Base-by-base conservation (phyloP, 2,113 vertebrate genomes). In the Pelobates fuscus region DNA sequence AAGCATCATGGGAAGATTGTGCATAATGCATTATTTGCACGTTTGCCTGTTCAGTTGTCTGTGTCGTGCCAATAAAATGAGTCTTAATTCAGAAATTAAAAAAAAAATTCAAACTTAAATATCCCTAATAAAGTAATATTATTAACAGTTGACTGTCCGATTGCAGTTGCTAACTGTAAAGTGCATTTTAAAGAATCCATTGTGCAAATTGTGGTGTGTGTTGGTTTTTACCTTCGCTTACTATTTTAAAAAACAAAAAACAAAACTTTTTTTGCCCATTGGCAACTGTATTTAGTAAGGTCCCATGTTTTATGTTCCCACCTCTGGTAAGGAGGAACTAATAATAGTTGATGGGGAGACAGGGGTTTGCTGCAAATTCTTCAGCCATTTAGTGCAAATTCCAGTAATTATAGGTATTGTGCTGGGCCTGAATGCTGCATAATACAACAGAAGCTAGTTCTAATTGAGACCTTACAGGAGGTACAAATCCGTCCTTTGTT, bases 381-480 rank as follows among this genome's bases (percentile, higher is more conserved):
- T 92, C 89, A 91, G 91, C 88, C 90, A 89, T 92, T 93, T 91
- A 91, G 91, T 89, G 89, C 90, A 92, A 92, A 93, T 93, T 93
- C 91, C 89, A 90, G 91, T 93, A 93, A 93, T 93, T 93, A 91
- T 89, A 80, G 82, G 88, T 90, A 91, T 93, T 93, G 92, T 92
- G 89, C 90, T 86, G 81, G 81, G 71, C 81, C 85, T 92, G 90
- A 92, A 89, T 91, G 86, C 89, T 84, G 82, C 88, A 90, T 88
- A 93, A 92, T 91, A 77, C 86, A 88, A 89, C 91, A 90, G 88
- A 92, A 93, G 91, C 91, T 88, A 90, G 89, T 92, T 89, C 92
- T 93, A 93, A 93, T 93, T 93, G 90, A 93, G 92, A 92, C 91
- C 90, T 92, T 92, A 91, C 89, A 89, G 90, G 90, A 92, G 90